A percentile compares a stretch with the other conserved stretches of the same genome.
phyloP scores from a whole-genome alignment of 1,140 invertebrate genomes.

The Eueides isabella region DNA sequence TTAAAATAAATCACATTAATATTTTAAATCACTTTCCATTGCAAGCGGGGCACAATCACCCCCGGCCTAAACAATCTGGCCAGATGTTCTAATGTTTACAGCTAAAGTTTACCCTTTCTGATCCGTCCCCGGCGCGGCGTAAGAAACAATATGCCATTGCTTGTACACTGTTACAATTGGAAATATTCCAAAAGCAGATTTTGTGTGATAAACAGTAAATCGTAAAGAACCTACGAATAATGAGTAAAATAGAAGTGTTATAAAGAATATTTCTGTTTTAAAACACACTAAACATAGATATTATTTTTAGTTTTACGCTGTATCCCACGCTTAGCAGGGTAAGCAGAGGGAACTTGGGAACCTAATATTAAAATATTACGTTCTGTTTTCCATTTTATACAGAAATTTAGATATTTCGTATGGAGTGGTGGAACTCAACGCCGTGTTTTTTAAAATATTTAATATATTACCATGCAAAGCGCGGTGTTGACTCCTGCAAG shows the following conservation, averaged over 20 bases:
- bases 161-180: constrained; percentile 39
- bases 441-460: no score
- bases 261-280: no score
- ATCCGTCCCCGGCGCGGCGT: constrained; percentile 27
- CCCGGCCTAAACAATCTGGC: constrained; percentile 12
- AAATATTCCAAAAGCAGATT: constrained; percentile 41
- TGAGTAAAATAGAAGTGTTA: background rate
- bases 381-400: no score
- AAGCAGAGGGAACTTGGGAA: no score
- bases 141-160: constrained; percentile 38
- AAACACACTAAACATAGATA: no score
- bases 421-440: no score
- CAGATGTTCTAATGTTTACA: constrained; percentile 38
- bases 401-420: no score
- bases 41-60: constrained; percentile 27
- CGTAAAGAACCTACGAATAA: constrained; percentile 34
- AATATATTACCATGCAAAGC: no score
- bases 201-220: constrained; percentile 44
- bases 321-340: no score
- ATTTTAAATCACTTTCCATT: background rate
- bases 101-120: constrained; percentile 38
- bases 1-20: background rate
- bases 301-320: no score
- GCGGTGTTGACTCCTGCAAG: background rate
- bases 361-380: no score